Evolutionary conservation across 2,888 invertebrate genomes (phyloP).

Genomic region (Melieria picta): DNA sequence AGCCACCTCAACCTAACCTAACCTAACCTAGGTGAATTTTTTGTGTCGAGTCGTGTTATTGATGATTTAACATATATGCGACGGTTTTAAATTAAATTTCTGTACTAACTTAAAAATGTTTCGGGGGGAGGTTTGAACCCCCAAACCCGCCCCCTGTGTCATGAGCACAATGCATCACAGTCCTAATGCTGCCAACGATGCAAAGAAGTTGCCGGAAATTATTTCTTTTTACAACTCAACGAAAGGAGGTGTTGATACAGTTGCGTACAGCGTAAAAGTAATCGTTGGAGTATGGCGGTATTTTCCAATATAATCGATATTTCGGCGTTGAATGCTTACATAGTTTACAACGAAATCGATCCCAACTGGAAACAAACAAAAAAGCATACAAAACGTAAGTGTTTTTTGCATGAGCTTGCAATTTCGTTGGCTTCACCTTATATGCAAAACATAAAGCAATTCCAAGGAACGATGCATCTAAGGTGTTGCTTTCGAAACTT

Average conservation of each 20-base stretch:
- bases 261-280: constrained; percentile 37
- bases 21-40: too few relatives aligned
- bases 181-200: constrained; percentile 10
- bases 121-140: too few relatives aligned
- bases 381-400: constrained; percentile 25
- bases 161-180: constrained; percentile 28
- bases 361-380: constrained; percentile 19
- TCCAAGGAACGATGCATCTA: constrained; percentile 28
- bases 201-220: constrained; percentile 29
- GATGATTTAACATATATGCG: too few relatives aligned
- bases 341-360: constrained; percentile 27
- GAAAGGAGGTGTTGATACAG: constrained; percentile 36
- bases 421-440: constrained; percentile 19
- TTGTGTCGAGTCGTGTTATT: too few relatives aligned
- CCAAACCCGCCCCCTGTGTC: too few relatives aligned
- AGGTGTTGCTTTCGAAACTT: constrained; percentile 13
- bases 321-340: constrained; percentile 29
- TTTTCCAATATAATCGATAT: constrained; percentile 33
- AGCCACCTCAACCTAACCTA: too few relatives aligned
- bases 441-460: constrained; percentile 18
- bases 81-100: too few relatives aligned
- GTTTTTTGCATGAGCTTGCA: constrained; percentile 27
- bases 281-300: constrained; percentile 35
- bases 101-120: too few relatives aligned
- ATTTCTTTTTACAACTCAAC: constrained; percentile 35